phyloP scores from a whole-genome alignment of 2,797 vertebrate species.

The Pteropus rufus region DNA sequence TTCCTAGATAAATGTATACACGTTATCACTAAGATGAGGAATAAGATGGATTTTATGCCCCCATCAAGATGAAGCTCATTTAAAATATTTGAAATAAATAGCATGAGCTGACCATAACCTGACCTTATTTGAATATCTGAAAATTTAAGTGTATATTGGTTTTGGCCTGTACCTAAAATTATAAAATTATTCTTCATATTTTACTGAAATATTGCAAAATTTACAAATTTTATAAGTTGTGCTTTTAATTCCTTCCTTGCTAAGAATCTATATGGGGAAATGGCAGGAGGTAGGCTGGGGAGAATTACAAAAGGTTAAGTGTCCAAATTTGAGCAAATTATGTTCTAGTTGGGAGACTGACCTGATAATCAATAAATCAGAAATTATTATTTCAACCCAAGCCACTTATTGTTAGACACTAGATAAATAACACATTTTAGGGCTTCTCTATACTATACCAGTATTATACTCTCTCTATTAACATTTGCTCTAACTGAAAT shows the following conservation, averaged over 20 bases:
- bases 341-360: not conserved
- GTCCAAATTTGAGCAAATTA: slow-evolving; percentile 26
- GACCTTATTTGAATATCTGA: not conserved
- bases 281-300: not conserved
- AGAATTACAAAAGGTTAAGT: not conserved
- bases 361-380: slow-evolving; percentile 34
- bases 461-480: not conserved
- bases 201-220: not conserved
- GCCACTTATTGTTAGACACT: not conserved
- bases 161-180: not conserved
- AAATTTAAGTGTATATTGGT: not conserved
- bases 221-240: not conserved
- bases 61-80: not conserved
- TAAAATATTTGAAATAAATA: not conserved
- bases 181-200: not conserved
- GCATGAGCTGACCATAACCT: not conserved
- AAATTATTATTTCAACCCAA: slow-evolving; percentile 25
- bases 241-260: not conserved
- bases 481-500: slow-evolving; percentile 39
- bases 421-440: not conserved
- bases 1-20: not conserved
- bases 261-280: not conserved
- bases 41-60: not conserved
- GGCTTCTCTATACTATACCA: not conserved
- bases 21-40: not conserved